Evolutionary conservation across 2,888 invertebrate species (phyloP), one percentile per base, ranked within the genome.

Genomic region (Rhingia campestris): DNA sequence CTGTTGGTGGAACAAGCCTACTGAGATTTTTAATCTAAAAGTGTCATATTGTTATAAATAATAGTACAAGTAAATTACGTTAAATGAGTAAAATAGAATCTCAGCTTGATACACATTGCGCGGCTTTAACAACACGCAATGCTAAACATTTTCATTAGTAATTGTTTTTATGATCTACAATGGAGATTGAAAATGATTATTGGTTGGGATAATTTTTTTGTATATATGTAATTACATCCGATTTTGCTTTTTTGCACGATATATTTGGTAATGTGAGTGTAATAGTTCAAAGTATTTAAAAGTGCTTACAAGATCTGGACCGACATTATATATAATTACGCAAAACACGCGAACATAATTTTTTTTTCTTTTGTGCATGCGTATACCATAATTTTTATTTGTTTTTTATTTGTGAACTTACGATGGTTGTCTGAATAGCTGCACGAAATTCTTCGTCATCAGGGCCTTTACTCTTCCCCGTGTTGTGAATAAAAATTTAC

Each of bases 401-500:
- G 5, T 9, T 43, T 9, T 4, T 4, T 30, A 14, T 47, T 47
- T 39, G 9, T 49, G 10, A 61, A 79, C 93, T 93, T 91, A 95
- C 95, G 95, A 94, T 47, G 95, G 94, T 91, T 95, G 95, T 85
- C 95, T 92, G 14, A 94, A 91, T 87, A 95, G 94, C 89, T 95
- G 95, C 61, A 95, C 93, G 86, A 94, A 92, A 88, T 95, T 95
- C 89, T 96, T 96, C 30, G 93, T 93, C 88, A 95, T 93, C 33
- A 96, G 92, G 0, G 96, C 95, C 88, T 93, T 93, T 86, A 93
- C 91, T 86, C 91, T 90, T 90, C 93, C 88, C 90, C 89, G 90
- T 43, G 91, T 90, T 49, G 91, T 91, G 35, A 91, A 91, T 45
- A 88, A 87, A 7, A 89, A 84, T 77, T 87, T 88, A 9, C 89